Base-by-base conservation (phyloP, 2,888 invertebrate genomes). In the Acleris literana region DNA sequence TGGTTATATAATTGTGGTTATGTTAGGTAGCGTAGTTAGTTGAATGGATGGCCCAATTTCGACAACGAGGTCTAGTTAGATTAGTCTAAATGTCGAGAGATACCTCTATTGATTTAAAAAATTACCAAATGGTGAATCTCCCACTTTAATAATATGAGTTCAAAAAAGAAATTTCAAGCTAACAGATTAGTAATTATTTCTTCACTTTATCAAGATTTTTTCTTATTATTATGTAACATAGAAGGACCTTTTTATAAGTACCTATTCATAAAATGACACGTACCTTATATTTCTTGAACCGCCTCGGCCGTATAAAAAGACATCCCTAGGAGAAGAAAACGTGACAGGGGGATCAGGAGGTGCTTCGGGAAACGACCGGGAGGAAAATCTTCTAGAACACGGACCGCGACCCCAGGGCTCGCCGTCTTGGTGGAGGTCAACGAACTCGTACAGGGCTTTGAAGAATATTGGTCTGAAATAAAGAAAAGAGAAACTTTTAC, bases 361-460 rank as follows among this genome's bases (percentile, higher is more conserved):
- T 1, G 93, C 93, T 78, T 93, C 93, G 3, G 90, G 93, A 64
- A 92, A 92, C 52, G 91, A 94, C 33, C 94, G 92, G 70, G 95
- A 96, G 57, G 95, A 94, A 83, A 97, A 97, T 73, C 95, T 94
- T 61, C 97, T 94, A 25, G 96, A 96, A 80, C 97, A 97, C 0
- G 94, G 92, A 0, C 96, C 96, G 43, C 93, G 93, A 5, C 95
- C 96, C 88, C 95, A 95, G 0, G 96, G 94, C 74, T 96, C 95
- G 0, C 97, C 97, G 73, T 97, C 97, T 87, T 97, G 96, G 76
- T 97, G 96, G 9, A 97, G 92, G 82, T 97, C 97, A 51, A 97
- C 97, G 80, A 97, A 97, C 85, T 97, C 97, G 87, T 97, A 97
- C 29, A 97, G 94, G 0, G 97, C 95, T 81, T 96, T 96, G 83